These are phyloP conservation scores for Burhinus oedicnemus DNA, from an alignment of 2,113 vertebrate species.

Conservation along the genomic window DNA sequence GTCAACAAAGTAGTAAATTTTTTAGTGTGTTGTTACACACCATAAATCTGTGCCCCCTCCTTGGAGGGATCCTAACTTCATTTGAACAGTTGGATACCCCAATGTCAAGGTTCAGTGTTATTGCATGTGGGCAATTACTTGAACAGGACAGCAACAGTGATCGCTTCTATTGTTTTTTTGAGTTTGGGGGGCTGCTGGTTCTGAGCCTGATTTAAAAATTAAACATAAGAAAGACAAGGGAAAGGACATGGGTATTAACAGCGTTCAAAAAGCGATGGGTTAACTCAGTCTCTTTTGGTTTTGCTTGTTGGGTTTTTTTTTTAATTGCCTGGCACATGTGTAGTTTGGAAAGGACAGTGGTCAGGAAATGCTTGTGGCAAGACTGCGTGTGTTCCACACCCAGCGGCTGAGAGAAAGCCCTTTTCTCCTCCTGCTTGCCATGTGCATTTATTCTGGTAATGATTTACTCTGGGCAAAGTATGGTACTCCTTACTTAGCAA, in stretches of 20 bases:
- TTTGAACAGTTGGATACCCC: not conserved
- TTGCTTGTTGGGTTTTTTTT: not conserved
- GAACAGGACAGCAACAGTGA: not conserved
- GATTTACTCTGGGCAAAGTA: constrained; percentile 42
- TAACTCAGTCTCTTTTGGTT: not conserved
- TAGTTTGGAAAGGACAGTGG: not conserved
- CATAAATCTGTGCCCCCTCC: rapidly evolving
- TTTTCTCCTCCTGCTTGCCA: not conserved
- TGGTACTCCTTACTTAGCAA: not conserved
- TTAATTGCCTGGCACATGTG: not conserved
- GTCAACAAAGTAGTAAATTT: not conserved
- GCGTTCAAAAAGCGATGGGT: not conserved
- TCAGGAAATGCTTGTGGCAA: not conserved
- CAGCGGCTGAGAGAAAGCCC: not conserved
- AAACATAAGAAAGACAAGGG: not conserved
- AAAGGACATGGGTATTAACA: not conserved
- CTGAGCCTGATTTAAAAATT: not conserved
- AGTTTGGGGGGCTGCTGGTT: not conserved
- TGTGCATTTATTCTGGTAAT: not conserved
- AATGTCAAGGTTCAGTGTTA: not conserved
- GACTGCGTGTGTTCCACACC: not conserved
- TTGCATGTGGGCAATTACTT: rapidly evolving
- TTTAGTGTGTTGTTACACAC: not conserved
- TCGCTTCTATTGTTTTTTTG: not conserved
- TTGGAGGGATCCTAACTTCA: not conserved